A percentile compares a stretch with the other conserved stretches of the same genome.
Conservation (phyloP, 2,888 invertebrate genomes). For the Cheiracanthium punctorium region DNA sequence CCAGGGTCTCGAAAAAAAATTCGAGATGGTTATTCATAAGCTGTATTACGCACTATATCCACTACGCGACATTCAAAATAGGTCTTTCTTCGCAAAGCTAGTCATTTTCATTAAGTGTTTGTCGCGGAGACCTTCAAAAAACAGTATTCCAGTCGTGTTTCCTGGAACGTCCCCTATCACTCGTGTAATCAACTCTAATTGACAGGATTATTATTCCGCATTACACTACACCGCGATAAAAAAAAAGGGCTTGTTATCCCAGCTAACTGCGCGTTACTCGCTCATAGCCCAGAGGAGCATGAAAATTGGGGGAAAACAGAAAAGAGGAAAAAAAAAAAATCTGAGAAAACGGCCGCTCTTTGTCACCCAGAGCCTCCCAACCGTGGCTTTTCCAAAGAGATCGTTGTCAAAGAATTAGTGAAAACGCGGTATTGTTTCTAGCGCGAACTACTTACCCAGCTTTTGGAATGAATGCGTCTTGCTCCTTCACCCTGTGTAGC, state of each 20-base stretch:
- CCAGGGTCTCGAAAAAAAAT: no score
- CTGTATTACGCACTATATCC: no score
- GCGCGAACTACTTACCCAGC: neutral
- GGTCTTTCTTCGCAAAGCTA: no score
- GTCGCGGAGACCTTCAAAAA: neutral
- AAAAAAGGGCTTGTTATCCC: neutral
- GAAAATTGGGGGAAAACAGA: no score
- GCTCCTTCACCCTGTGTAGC: no score
- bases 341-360: neutral
- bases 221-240: neutral
- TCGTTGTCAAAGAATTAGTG: neutral
- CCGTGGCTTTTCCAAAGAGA: neutral
- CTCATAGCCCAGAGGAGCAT: neutral
- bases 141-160: neutral
- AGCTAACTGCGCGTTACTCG: neutral
- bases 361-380: neutral
- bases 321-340: no score
- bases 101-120: no score
- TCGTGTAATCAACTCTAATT: neutral
- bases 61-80: no score
- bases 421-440: neutral
- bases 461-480: no score
- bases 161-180: constrained; percentile 6
- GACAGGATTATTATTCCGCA: neutral
- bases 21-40: no score